phyloP scores from a whole-genome alignment of 2,888 invertebrate species.

The Malthinus flaveolus region DNA sequence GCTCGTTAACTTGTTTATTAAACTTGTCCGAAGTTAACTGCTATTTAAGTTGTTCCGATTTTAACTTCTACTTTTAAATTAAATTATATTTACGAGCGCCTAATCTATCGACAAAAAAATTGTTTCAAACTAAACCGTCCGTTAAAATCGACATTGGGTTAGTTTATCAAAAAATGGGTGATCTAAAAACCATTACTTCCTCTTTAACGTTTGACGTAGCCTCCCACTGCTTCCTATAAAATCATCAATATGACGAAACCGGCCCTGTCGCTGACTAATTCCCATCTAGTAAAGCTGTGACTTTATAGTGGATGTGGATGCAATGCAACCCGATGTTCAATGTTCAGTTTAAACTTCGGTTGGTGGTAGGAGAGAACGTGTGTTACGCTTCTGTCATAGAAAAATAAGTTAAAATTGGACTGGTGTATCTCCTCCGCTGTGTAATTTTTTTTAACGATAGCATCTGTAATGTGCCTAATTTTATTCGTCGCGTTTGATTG shows the following conservation, averaged over 20 bases:
- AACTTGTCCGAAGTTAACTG: too few relatives aligned
- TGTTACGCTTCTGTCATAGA: conserved; percentile 10
- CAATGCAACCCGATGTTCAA: conserved; percentile 8
- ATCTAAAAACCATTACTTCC: conserved; percentile 25
- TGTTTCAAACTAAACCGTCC: background rate
- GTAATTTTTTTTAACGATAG: conserved; percentile 8
- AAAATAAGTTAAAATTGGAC: conserved; percentile 3
- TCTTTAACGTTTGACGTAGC: conserved; percentile 28
- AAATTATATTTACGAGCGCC: too few relatives aligned
- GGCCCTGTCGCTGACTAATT: conserved; percentile 46
- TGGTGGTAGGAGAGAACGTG: conserved; percentile 15
- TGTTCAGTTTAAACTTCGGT: background rate
- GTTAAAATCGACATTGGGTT: conserved; percentile 5
- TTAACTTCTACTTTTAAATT: too few relatives aligned
- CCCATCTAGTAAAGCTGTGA: conserved; percentile 26
- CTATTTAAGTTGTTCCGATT: too few relatives aligned
- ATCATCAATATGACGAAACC: conserved; percentile 42
- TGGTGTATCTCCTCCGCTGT: background rate
- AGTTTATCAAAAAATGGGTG: background rate
- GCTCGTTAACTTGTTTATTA: too few relatives aligned
- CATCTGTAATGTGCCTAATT: conserved; percentile 16
- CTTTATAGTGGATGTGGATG: conserved; percentile 23
- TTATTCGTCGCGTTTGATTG: conserved; percentile 8
- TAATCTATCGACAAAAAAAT: too few relatives aligned
- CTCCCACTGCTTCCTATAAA: conserved; percentile 39